phyloP scores from a whole-genome alignment of 2,797 vertebrate genomes.

The Sparus aurata region DNA sequence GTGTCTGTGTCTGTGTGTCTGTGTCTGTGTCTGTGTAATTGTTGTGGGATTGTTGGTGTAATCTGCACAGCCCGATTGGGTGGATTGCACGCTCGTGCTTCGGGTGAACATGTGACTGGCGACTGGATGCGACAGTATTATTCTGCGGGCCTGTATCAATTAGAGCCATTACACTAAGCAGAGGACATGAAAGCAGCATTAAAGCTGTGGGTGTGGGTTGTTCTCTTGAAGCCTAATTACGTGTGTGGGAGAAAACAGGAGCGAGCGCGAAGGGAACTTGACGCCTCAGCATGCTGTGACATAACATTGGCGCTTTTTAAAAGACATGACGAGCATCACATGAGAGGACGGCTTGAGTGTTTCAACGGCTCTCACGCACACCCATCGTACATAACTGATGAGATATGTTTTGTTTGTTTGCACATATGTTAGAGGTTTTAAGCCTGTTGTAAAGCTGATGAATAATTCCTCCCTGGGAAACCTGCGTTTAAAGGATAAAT shows the following conservation, averaged over 20 bases:
- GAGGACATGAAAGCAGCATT: constrained; percentile 57
- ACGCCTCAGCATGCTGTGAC: constrained; percentile 62
- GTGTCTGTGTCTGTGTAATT: no score
- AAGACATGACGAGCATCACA: constrained; percentile 63
- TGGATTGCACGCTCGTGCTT: constrained; percentile 27
- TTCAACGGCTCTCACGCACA: constrained; percentile 28
- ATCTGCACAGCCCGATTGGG: constrained; percentile 22
- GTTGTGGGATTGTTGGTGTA: constrained; percentile 19
- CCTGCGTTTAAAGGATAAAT: background rate
- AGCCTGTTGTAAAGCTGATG: background rate
- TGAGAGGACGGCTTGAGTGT: constrained; percentile 57
- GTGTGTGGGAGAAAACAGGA: constrained; percentile 60
- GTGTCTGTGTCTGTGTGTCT: background rate
- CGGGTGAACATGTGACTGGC: constrained; percentile 42
- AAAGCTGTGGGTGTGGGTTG: constrained; percentile 43
- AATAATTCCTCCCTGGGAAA: background rate
- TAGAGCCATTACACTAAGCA: constrained; percentile 56
- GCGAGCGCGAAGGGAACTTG: constrained; percentile 49
- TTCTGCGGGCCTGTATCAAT: constrained; percentile 59
- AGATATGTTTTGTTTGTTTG: constrained; percentile 38
- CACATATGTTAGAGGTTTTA: constrained; percentile 16
- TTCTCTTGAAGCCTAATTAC: constrained; percentile 58
- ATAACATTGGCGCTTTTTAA: constrained; percentile 55
- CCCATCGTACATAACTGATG: constrained; percentile 58
- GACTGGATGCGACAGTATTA: constrained; percentile 41